phyloP scores from a whole-genome alignment of 2,113 vertebrate genomes.

The Esox niger region DNA sequence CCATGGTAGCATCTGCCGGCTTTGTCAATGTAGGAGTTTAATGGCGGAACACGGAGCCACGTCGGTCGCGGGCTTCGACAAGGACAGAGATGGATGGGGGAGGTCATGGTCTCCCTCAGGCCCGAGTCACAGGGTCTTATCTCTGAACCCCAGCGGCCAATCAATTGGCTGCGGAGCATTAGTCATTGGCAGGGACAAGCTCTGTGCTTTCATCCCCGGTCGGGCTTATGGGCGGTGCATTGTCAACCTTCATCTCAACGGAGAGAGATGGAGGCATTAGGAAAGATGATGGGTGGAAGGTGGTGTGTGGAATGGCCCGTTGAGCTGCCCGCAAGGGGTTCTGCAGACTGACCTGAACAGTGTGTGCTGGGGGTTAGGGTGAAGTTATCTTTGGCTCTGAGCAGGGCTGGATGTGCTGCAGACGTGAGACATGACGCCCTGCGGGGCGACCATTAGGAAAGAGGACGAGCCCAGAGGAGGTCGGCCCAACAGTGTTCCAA shows the following conservation, averaged over 20 bases:
- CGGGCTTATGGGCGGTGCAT: constrained; percentile 28
- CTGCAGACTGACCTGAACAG: constrained; percentile 11
- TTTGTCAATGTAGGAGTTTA: constrained; percentile 72
- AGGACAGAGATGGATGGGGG: constrained; percentile 89
- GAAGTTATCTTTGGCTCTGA: constrained; percentile 29
- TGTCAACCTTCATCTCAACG: constrained; percentile 39
- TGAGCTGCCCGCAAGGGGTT: no score
- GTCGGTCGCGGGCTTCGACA: constrained; percentile 65
- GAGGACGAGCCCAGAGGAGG: constrained; percentile 46
- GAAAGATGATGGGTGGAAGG: constrained; percentile 15
- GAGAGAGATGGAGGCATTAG: constrained; percentile 33
- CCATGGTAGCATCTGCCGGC: constrained; percentile 82
- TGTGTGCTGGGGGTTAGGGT: constrained; percentile 38
- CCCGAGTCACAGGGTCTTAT: constrained; percentile 79
- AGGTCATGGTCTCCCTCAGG: constrained; percentile 78
- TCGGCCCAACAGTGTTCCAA: constrained; percentile 67
- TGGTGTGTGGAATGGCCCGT: not conserved
- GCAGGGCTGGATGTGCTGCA: constrained; percentile 44
- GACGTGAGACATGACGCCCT: constrained; percentile 55
- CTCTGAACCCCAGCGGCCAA: constrained; percentile 81
- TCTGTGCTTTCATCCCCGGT: constrained; percentile 39
- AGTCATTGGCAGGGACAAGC: constrained; percentile 63
- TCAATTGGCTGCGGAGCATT: constrained; percentile 91
- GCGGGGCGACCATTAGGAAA: constrained; percentile 54
- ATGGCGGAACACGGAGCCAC: constrained; percentile 71